phyloP scores from a whole-genome alignment of 2,113 vertebrate genomes.

The Illadopsis cleaveri region DNA sequence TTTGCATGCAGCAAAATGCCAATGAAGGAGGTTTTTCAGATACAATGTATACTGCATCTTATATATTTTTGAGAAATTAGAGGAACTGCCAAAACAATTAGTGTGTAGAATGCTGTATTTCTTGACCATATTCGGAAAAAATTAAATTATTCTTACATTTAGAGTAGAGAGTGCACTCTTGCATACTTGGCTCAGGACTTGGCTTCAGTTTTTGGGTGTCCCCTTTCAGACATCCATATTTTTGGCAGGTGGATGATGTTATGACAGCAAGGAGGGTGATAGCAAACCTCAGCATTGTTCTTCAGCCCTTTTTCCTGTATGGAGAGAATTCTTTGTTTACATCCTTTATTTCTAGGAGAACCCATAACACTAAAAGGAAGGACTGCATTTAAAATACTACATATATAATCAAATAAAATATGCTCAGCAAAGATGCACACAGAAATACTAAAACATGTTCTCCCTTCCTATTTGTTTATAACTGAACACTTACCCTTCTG shows the following conservation, averaged over 20 bases:
- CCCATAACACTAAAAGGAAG: neutral
- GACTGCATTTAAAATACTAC: neutral
- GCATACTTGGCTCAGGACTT: constrained; percentile 54
- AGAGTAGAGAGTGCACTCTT: constrained; percentile 67
- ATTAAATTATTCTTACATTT: constrained; percentile 62
- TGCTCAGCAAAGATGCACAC: neutral
- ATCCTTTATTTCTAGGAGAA: neutral
- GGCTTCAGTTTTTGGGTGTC: constrained; percentile 62
- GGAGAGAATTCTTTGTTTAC: neutral
- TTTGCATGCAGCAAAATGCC: neutral
- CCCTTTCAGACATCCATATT: constrained; percentile 53
- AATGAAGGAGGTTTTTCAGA: neutral
- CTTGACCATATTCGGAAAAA: neutral
- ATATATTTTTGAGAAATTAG: neutral
- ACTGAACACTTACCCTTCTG: neutral
- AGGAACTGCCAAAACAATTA: neutral
- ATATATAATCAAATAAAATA: neutral
- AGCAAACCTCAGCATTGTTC: constrained; percentile 47
- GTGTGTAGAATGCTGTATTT: neutral
- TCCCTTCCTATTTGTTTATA: neutral
- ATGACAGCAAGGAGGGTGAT: constrained; percentile 22
- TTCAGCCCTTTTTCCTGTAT: neutral
- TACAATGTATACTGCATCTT: neutral
- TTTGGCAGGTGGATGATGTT: neutral
- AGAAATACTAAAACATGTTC: neutral